Percentiles rank a stretch among this genome's conserved stretches.
Evolutionary conservation across 2,113 vertebrate species (phyloP).

Genomic region (Labeo catla): DNA sequence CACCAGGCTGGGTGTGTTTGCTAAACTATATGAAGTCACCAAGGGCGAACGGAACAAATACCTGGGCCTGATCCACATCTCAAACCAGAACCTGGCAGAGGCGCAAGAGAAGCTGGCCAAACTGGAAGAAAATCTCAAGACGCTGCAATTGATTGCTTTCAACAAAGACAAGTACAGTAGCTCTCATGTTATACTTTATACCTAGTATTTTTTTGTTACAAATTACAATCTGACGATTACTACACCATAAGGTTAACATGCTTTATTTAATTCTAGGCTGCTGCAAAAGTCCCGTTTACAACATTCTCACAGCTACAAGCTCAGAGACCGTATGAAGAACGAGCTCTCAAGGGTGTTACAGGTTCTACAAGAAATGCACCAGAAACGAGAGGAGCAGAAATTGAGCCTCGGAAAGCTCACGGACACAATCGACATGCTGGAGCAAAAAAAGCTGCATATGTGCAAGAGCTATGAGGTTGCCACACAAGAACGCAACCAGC

Average conservation of each 20-base stretch:
- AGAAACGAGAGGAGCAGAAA: constrained; percentile 77
- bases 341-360: constrained; percentile 73
- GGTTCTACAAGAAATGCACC: constrained; percentile 72
- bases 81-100: constrained; percentile 80
- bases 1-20: constrained; percentile 78
- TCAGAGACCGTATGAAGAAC: constrained; percentile 76
- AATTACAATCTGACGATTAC: background rate
- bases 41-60: constrained; percentile 85
- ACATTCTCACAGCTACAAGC: constrained; percentile 74
- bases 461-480: constrained; percentile 74
- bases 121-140: constrained; percentile 82
- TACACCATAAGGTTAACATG: background rate
- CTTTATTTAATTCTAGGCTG: constrained; percentile 66
- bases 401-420: constrained; percentile 76
- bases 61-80: constrained; percentile 77
- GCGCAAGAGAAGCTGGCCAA: constrained; percentile 77
- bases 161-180: constrained; percentile 82
- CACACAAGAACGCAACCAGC: constrained; percentile 78
- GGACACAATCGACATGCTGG: constrained; percentile 69
- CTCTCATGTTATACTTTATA: background rate
- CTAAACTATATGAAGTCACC: constrained; percentile 76
- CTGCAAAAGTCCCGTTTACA: constrained; percentile 82
- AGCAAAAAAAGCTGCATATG: constrained; percentile 78
- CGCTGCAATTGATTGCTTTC: constrained; percentile 75
- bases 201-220: background rate